Evolutionary conservation across 2,888 invertebrate genomes (phyloP), one percentile per base, ranked within the genome.

Genomic region (Cryptocheilus praepositus): DNA sequence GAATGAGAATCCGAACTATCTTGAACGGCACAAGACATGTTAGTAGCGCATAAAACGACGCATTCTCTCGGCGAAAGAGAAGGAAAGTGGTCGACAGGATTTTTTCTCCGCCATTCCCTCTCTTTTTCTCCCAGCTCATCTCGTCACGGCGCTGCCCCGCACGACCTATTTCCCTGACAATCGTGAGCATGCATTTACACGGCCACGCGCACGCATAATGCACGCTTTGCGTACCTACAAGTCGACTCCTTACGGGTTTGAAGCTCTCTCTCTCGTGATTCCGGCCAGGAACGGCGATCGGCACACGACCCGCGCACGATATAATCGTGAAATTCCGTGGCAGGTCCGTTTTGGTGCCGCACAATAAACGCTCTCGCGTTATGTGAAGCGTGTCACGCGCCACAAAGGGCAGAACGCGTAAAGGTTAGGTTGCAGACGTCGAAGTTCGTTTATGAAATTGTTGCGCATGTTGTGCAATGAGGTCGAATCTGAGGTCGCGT

Each of bases 121-220:
- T 49, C 18, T 57, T 45, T 57, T 21, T 44, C 57, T 43, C n/a
- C 25, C n/a, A 11, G 36, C 13, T 5, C 36, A 13, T 36, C 65
- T 57, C 51, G 28, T 28, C 46, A 22, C 22, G 16, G 5, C 25
- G 25, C 8, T 21, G 53, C 53, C 19, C 2, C 55, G 5, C 28
- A 16, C 70, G 77, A 72, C 74, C 77, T 70, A 77, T 77, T 77
- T 76, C 66, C 73, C 67, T 71, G 63, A 69, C 76, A 73, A 76
- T 73, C 67, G 66, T 60, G 71, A 61, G 60, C 70, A 73, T 58
- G 67, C 61, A 61, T 68, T 60, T 70, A 61, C 61, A 61, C 70
- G 67, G 63, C 54, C 68, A 76, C 71, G 61, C 61, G 43, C 65
- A 57, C 57, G 67, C 64, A 64, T 64, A 64, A 64, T 61, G 57